Percentiles rank a stretch among this genome's conserved stretches.
These are phyloP conservation scores for Dissostichus mawsoni DNA, from an alignment of 2,113 vertebrate species.

Conservation along the genomic window DNA sequence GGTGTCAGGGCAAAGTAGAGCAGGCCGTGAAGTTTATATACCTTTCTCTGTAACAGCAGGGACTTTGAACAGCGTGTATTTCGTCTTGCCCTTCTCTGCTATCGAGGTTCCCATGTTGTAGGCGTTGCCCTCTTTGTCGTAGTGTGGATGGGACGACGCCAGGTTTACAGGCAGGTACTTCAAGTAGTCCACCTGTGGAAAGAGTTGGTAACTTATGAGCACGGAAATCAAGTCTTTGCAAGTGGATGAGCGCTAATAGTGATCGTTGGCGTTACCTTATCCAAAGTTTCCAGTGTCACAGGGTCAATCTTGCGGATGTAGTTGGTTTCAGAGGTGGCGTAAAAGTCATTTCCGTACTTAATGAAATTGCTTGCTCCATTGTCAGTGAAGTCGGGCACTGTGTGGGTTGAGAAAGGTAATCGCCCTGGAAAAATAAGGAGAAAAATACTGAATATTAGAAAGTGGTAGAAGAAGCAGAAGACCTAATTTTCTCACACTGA, in stretches of 20 bases:
- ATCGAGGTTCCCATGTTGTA: conserved; percentile 95
- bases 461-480: not conserved
- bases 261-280: conserved; percentile 86
- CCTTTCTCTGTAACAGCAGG: conserved; percentile 82
- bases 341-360: conserved; percentile 91
- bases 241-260: not conserved
- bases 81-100: conserved; percentile 93
- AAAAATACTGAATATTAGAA: not conserved
- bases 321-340: conserved; percentile 93
- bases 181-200: conserved; percentile 89
- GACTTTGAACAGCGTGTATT: conserved; percentile 92
- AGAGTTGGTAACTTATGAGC: conserved; percentile 17
- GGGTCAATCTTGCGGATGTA: conserved; percentile 94
- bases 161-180: conserved; percentile 89
- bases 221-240: not conserved
- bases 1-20: conserved; percentile 10
- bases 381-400: conserved; percentile 96
- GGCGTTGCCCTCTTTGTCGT: conserved; percentile 90
- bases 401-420: conserved; percentile 94
- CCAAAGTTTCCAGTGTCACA: conserved; percentile 89
- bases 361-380: conserved; percentile 95
- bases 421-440: conserved; percentile 81
- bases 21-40: conserved; percentile 46
- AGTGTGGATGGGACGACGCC: conserved; percentile 92
- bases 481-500: not conserved